These are phyloP conservation scores for Wasmannia auropunctata DNA, from an alignment of 1,140 invertebrate genomes.

Conservation along the genomic window DNA sequence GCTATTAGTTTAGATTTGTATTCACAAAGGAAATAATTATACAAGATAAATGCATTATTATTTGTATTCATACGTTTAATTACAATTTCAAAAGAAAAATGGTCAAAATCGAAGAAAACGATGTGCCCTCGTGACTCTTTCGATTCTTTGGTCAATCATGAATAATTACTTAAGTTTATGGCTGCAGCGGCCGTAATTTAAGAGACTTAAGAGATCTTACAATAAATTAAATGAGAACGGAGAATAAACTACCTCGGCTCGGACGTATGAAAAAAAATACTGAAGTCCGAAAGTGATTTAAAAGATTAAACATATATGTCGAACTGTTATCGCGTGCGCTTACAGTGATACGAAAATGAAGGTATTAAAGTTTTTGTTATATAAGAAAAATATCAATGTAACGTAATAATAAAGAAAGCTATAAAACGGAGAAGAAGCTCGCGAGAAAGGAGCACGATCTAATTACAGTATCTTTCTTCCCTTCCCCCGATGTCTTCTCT, in stretches of 20 bases:
- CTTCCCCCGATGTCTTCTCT: neutral
- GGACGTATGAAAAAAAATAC: neutral
- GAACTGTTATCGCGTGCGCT: constrained; percentile 23
- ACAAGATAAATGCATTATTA: neutral
- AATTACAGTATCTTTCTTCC: constrained; percentile 24
- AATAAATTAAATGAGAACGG: neutral
- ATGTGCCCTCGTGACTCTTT: neutral
- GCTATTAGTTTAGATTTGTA: neutral
- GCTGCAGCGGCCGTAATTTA: constrained; percentile 69
- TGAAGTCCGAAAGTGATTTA: neutral
- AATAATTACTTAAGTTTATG: constrained; percentile 60
- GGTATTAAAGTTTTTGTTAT: constrained; percentile 66
- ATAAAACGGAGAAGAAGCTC: constrained; percentile 23
- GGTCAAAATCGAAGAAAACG: neutral
- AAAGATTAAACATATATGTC: constrained; percentile 9
- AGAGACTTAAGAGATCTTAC: constrained; percentile 47
- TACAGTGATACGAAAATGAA: constrained; percentile 60
- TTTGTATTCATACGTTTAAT: neutral
- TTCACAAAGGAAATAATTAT: neutral
- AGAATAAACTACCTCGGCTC: neutral
- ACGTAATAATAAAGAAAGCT: constrained; percentile 49
- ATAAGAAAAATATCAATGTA: constrained; percentile 22
- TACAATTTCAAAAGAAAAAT: neutral
- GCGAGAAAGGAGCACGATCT: neutral
- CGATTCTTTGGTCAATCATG: neutral